Evolutionary conservation across 2,888 invertebrate genomes (phyloP), one percentile per base, ranked within the genome.

Genomic region (Phyto melanocephala): DNA sequence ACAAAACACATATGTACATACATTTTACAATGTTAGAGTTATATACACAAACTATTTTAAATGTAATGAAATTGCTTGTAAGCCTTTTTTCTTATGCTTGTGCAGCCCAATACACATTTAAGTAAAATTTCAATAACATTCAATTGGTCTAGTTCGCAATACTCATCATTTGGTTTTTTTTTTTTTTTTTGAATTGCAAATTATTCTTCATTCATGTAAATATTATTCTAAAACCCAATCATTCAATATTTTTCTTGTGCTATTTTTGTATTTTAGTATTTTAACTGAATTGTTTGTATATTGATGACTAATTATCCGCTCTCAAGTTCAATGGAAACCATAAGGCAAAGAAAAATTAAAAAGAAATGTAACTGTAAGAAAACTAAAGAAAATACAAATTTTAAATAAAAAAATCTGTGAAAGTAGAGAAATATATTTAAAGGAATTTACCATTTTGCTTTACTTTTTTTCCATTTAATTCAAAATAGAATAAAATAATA

Each of bases 261-360:
- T 54, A 7, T n/a, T 54, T 33, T 47, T 58, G 33, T 17, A 37
- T 45, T 5, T 28, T 28, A 47, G 37, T 47, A 50, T 37, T 72
- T 28, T 37, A 10, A 15, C 1, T 10, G 1, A 62, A 68, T 52
- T 62, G 13, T 62, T 52, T 62, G 22, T 60, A 35, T 76, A 76
- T 76, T 67, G 75, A 76, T 79, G 82, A 82, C 82, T 82, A 82
- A 82, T 79, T 76, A 79, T 71, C 52, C 40, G 15, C 47, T 78
- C 76, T 79, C 82, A 82, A 82, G 82, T 76, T 82, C 82, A 79
- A 71, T 79, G 65, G 40, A 75, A 67, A 79, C 79, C 79, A 82
- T 82, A 60, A 75, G 82, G 28, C 60, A 28, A 28, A 28, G 28
- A 52, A 52, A 60, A 58, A 28, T 47, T n/a, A n/a, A n/a, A 33